Evolutionary conservation across 2,888 invertebrate genomes (phyloP), one percentile per base, ranked within the genome.

Genomic region (Scrobipalpa atriplicella): DNA sequence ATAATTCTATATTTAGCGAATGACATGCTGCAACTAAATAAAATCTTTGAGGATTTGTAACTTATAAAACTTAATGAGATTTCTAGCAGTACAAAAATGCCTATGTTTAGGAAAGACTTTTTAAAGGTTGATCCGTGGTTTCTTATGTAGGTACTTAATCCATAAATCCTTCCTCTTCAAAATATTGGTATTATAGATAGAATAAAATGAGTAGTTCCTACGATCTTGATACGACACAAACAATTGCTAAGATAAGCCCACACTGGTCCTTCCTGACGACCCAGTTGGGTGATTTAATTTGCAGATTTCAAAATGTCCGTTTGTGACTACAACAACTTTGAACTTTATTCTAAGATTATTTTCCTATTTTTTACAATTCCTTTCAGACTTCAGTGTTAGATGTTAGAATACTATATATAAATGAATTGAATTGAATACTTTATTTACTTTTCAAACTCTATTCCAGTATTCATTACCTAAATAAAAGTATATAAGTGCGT

Each of bases 211-310:
- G n/a, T 36, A 58, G 36, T 58, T 38, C 38, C 10, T 58, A 16
- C 16, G 58, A 58, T 58, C 58, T 38, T 38, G 54, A 58, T 58
- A 38, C 16, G 38, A 39, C 10, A 43, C 38, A 13, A 67, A 56
- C 39, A 62, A 65, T 62, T 47, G 19, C 11, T 9, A 13, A 65
- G 41, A 51, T 61, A 67, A 54, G 58, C 67, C 65, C 38, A 65
- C 67, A 62, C 36, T 39, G 58, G 39, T 64, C 61, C 61, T 67
- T 64, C 67, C 67, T 52, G 54, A 66, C 66, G 60, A 60, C 60
- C 68, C 36, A 64, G 41, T 52, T 68, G 36, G 47, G 51, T 64
- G 47, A 64, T 67, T 67, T n/a, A 67, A 61, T 64, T 67, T 60
- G 61, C 64, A 64, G 58, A 67, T 67, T 61, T 67, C 61, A 64